Conservation (phyloP, 2,113 vertebrate genomes). For the Prochilodus magdalenae region DNA sequence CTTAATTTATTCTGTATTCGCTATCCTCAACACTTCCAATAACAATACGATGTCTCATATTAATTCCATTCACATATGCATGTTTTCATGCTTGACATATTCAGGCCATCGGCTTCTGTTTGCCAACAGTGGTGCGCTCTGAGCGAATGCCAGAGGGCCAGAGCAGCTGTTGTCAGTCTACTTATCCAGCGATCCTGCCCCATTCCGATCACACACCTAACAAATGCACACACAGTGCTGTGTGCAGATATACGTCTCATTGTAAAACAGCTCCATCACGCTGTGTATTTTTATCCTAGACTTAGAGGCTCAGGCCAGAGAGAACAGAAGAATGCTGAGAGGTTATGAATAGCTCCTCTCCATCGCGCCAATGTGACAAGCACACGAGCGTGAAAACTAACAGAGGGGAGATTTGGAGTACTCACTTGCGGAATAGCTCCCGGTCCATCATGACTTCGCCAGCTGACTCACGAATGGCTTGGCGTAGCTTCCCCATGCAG, state of each 20-base stretch:
- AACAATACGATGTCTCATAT: not conserved
- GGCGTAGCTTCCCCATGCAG: conserved; percentile 79
- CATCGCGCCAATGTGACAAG: not conserved
- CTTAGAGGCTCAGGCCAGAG: not conserved
- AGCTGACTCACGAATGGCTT: conserved; percentile 72
- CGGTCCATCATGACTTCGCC: conserved; percentile 82
- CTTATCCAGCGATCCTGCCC: not conserved
- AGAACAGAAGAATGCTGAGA: not conserved
- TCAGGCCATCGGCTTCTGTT: not conserved
- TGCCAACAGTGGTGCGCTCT: not conserved
- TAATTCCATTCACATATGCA: not conserved
- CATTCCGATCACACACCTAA: not conserved
- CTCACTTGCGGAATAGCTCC: conserved; percentile 85
- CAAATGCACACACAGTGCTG: conserved; percentile 1
- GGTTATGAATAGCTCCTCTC: not conserved
- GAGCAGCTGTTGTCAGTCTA: conserved; percentile 35
- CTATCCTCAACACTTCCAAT: not conserved
- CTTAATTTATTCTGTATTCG: too few relatives aligned
- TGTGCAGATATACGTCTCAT: not conserved
- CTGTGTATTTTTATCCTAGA: not conserved
- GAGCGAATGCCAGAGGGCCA: not conserved
- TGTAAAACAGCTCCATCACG: not conserved
- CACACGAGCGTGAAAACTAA: not conserved
- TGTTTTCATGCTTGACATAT: not conserved
- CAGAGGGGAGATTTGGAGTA: not conserved